Base-by-base conservation (phyloP, 2,888 invertebrate genomes). In the Drosophila affinis region DNA sequence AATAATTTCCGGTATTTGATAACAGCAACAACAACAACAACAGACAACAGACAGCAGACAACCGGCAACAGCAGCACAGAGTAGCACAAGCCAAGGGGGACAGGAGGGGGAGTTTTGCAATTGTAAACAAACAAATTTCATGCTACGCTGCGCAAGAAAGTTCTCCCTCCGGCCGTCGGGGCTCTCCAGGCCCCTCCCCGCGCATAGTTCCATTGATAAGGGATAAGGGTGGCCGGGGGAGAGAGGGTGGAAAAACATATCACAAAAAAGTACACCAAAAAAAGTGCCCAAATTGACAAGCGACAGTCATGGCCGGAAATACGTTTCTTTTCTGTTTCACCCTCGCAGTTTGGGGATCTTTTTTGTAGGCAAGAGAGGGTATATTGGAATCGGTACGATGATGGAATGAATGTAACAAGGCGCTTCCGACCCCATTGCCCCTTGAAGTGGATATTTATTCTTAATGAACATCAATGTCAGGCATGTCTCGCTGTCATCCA, bases 1-100 rank as follows among this genome's bases (percentile, higher is more conserved):
- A 89, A 89, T 88, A 84, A 84, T 84, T 84, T 84, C 89, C 89
- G 89, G 89, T 68, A 69, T 82, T 84, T 89, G 89, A 88, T 88
- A 89, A 73, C 75, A 70, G 57, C 75, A 79, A 54, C 49, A 61
- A 57, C 70, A 65, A 57, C 47, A 59, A 21, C 44, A 45, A n/a
- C 24, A 24, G 24, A 24, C 24, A 24, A 55, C n/a, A 53, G 47
- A 32, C 45, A 58, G 44, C 45, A 60, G 27, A 5, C 24, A 24
- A 5, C 24, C 21, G 53, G 47, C 52, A 49, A 49, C 17, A 54
- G 47, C 53, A 45, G 47, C 21, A 56, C 62, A 45, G 63, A n/a
- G 17, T 1, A 29, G 24, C 53, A 34, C 4, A 51, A 3, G 17
- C 10, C 59, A 17, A 18, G 24, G 24, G 24, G 24, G 24, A 0